These are phyloP conservation scores for Dinoponera quadriceps DNA, from an alignment of 1,140 invertebrate genomes.

Conservation along the genomic window DNA sequence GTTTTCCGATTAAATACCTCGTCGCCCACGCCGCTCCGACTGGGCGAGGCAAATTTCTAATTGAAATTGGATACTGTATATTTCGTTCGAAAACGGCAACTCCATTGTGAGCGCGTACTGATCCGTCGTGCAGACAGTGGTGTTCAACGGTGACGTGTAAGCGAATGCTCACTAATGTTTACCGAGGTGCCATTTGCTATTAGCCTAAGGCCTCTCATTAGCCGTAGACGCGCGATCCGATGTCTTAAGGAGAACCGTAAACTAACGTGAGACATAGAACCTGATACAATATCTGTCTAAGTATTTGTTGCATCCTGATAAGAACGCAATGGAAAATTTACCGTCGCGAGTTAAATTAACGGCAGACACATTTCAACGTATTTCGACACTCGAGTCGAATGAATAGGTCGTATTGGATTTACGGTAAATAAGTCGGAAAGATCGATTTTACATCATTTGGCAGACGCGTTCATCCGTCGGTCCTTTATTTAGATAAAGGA, in stretches of 20 bases:
- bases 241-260: conserved; percentile 9
- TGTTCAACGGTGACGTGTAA: conserved; percentile 8
- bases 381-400: too few relatives aligned
- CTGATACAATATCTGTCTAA: background rate
- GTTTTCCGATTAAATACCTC: conserved; percentile 38
- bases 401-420: too few relatives aligned
- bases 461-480: too few relatives aligned
- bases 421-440: too few relatives aligned
- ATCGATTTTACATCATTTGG: too few relatives aligned
- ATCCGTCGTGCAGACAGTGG: background rate
- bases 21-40: background rate
- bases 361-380: too few relatives aligned
- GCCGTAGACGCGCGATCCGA: conserved; percentile 1
- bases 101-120: conserved; percentile 7
- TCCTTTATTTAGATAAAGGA: too few relatives aligned
- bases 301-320: too few relatives aligned
- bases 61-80: conserved; percentile 42
- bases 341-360: too few relatives aligned
- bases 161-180: conserved; percentile 70
- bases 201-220: conserved; percentile 71
- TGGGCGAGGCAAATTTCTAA: conserved; percentile 17
- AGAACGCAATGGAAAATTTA: too few relatives aligned
- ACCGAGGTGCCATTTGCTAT: conserved; percentile 68
- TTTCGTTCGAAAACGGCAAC: conserved; percentile 40
- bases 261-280: background rate